Conservation (phyloP, 1,140 invertebrate genomes). For the Brachionus plicatilis region DNA sequence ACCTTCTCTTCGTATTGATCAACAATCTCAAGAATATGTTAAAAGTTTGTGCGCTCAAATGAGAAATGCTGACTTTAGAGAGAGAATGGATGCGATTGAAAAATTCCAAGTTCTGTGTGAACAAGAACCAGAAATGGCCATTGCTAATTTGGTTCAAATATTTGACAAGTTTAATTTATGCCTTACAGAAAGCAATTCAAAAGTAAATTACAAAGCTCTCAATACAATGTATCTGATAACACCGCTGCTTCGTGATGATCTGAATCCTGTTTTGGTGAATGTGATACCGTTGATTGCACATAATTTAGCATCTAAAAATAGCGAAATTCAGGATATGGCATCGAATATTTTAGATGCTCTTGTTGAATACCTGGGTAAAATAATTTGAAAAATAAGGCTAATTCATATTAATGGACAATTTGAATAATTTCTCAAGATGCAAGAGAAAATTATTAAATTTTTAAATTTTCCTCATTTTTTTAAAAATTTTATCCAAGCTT, state of each 20-base stretch:
- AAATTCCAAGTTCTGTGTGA: constrained; percentile 49
- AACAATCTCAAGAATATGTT: constrained; percentile 50
- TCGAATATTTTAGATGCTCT: constrained; percentile 49
- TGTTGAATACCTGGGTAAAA: constrained; percentile 51
- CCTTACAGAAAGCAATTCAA: constrained; percentile 54
- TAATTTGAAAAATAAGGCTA: too few species aligned
- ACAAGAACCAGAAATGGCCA: constrained; percentile 45
- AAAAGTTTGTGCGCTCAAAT: constrained; percentile 47
- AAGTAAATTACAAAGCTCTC: constrained; percentile 53
- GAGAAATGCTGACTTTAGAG: constrained; percentile 49
- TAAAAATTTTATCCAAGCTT: too few species aligned
- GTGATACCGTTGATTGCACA: constrained; percentile 48
- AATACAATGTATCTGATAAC: constrained; percentile 51
- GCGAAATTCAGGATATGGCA: constrained; percentile 50
- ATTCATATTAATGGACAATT: too few species aligned
- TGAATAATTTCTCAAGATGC: too few species aligned
- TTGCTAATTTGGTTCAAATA: constrained; percentile 50
- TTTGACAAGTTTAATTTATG: constrained; percentile 55
- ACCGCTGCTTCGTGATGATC: constrained; percentile 46
- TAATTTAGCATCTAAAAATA: constrained; percentile 55
- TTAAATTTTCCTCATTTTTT: too few species aligned
- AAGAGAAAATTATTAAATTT: too few species aligned
- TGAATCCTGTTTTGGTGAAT: constrained; percentile 48
- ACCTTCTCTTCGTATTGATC: constrained; percentile 45
- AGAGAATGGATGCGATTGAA: constrained; percentile 49